A percentile compares a stretch with the other conserved stretches of the same genome.
These are phyloP conservation scores for Chondrilla cf. caribensis DNA, from an alignment of 37 sponge, comb jelly and placozoan genomes.

Conservation along the genomic window DNA sequence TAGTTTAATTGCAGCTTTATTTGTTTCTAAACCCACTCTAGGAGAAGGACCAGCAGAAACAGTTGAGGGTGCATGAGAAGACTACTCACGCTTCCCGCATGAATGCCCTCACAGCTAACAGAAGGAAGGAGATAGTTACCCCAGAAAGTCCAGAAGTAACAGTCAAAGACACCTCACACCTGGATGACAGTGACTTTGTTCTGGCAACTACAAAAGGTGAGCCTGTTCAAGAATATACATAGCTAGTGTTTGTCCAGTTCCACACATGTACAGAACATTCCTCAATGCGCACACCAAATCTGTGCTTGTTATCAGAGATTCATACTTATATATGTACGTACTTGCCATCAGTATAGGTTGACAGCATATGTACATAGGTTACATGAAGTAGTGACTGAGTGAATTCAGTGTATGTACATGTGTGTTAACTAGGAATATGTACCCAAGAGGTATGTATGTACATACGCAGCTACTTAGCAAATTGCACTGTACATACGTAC, in stretches of 20 bases:
- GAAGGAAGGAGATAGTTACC: slow-evolving; percentile 51
- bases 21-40: too few relatives aligned
- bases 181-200: slow-evolving; percentile 66
- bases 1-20: too few relatives aligned
- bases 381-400: too few relatives aligned
- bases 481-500: neutral
- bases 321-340: too few relatives aligned
- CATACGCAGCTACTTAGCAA: neutral
- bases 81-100: slow-evolving; percentile 82
- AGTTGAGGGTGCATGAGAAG: slow-evolving; percentile 85
- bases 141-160: slow-evolving; percentile 31
- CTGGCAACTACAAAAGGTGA: slow-evolving; percentile 68
- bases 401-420: too few relatives aligned
- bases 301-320: neutral
- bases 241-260: neutral
- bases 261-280: neutral
- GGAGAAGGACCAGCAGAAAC: slow-evolving; percentile 67
- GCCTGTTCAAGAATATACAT: too few relatives aligned
- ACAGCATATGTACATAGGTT: too few relatives aligned
- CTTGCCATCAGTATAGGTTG: too few relatives aligned
- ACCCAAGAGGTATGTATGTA: too few relatives aligned
- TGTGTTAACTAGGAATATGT: too few relatives aligned
- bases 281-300: neutral
- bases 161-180: slow-evolving; percentile 26
- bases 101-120: slow-evolving; percentile 52